Evolutionary conservation across 37 sponge, comb jelly and placozoan genomes (phyloP).

Genomic region (Crambe crambe): DNA sequence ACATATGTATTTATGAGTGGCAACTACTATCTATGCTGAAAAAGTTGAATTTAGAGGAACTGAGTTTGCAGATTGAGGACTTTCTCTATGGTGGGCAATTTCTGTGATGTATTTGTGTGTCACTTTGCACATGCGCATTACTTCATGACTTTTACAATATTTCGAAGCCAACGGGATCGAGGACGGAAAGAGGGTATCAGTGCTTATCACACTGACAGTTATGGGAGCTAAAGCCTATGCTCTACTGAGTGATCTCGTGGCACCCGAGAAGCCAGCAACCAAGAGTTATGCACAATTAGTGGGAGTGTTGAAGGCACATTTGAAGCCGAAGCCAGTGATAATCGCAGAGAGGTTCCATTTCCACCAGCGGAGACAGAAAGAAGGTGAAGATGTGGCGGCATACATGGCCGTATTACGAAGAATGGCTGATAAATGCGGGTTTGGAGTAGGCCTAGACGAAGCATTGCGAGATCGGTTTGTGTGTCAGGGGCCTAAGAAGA

Average conservation of each 20-base stretch:
- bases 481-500: too few relatives aligned
- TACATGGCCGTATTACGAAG: conserved; percentile 15
- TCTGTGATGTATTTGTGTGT: too few relatives aligned
- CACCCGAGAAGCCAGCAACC: conserved; percentile 10
- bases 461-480: conserved; percentile 39
- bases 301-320: conserved; percentile 3
- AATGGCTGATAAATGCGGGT: conserved; percentile 20
- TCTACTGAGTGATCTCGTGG: conserved; percentile 26
- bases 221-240: conserved; percentile 18
- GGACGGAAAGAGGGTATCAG: conserved; percentile 2
- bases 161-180: conserved; percentile 15
- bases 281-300: conserved; percentile 10
- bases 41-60: too few relatives aligned
- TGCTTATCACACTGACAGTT: conserved; percentile 7
- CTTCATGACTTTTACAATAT: too few relatives aligned
- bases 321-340: conserved; percentile 18
- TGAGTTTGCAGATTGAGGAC: too few relatives aligned
- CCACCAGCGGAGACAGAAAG: conserved; percentile 14
- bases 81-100: too few relatives aligned
- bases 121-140: too few relatives aligned
- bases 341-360: conserved; percentile 52
- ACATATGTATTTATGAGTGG: too few relatives aligned
- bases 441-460: conserved; percentile 17
- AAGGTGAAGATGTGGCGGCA: conserved; percentile 1
- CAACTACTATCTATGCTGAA: too few relatives aligned